A percentile compares a stretch with the other conserved stretches of the same genome.
Conservation (phyloP, 1,140 invertebrate genomes). For the Bombus breviceps region DNA sequence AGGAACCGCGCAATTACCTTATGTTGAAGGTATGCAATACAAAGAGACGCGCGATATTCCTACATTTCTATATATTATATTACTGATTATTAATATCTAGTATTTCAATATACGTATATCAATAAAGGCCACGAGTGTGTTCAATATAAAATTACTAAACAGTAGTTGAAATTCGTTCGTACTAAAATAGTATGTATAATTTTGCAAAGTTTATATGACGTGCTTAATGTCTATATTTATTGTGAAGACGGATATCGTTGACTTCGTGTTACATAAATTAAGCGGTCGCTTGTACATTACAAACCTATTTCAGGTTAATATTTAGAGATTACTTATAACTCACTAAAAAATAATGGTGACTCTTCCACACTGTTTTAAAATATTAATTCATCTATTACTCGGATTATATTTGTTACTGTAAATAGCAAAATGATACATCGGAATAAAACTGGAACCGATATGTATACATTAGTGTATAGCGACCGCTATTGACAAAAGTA, state of each 20-base stretch:
- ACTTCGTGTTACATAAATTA: slow-evolving; percentile 29
- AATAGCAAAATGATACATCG: slow-evolving; percentile 25
- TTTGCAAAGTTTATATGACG: slow-evolving; percentile 35
- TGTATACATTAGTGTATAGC: slow-evolving; percentile 12
- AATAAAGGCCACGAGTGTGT: slow-evolving; percentile 79
- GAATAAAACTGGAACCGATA: slow-evolving; percentile 17
- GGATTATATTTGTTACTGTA: background rate
- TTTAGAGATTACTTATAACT: slow-evolving; percentile 5
- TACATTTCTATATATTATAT: slow-evolving; percentile 58
- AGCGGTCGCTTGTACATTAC: slow-evolving; percentile 42
- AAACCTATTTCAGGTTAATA: slow-evolving; percentile 22
- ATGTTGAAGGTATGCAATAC: slow-evolving; percentile 61
- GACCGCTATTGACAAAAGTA: slow-evolving; percentile 37
- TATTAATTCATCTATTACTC: slow-evolving; percentile 18
- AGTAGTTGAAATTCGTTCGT: slow-evolving; percentile 63
- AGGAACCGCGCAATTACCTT: slow-evolving; percentile 53
- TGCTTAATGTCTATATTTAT: slow-evolving; percentile 41
- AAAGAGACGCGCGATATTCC: slow-evolving; percentile 53
- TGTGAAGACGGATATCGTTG: slow-evolving; percentile 34
- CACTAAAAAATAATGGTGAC: slow-evolving; percentile 28
- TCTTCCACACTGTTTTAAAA: background rate
- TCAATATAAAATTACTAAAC: slow-evolving; percentile 78
- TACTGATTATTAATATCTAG: slow-evolving; percentile 68
- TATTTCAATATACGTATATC: slow-evolving; percentile 70
- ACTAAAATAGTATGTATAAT: slow-evolving; percentile 55